Conservation (phyloP, 2,797 vertebrate species). For the Gymnothorax javanicus region DNA sequence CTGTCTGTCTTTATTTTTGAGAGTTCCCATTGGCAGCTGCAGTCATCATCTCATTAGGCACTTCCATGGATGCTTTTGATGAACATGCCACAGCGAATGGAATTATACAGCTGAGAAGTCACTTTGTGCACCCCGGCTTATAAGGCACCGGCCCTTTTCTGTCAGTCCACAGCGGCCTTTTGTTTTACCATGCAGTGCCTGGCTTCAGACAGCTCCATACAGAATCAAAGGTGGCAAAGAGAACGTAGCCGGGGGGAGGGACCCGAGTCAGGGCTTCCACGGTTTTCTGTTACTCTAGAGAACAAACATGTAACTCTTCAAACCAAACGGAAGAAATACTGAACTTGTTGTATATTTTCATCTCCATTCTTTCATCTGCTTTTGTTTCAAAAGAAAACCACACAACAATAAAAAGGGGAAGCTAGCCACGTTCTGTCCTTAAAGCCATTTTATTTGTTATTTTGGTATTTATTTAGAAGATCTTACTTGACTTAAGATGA, state of each 20-base stretch:
- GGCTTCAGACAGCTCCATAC: neutral
- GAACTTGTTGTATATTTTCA: constrained; percentile 35
- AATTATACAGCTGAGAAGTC: constrained; percentile 35
- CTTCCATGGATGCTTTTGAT: constrained; percentile 14
- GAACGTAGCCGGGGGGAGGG: neutral
- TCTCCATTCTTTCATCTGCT: constrained; percentile 26
- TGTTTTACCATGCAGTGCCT: neutral
- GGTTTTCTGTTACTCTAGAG: neutral
- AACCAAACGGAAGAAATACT: constrained; percentile 34
- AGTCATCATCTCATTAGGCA: constrained; percentile 27
- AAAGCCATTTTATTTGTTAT: neutral
- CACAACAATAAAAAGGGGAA: neutral
- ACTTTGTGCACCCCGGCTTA: constrained; percentile 24
- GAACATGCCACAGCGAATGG: neutral
- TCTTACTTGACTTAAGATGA: neutral
- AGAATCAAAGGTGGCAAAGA: constrained; percentile 2
- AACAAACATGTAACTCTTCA: neutral
- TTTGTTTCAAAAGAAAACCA: neutral
- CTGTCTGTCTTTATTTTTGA: constrained; percentile 15
- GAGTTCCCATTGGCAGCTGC: constrained; percentile 18
- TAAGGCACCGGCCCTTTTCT: constrained; percentile 23
- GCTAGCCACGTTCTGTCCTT: neutral
- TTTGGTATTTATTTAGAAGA: neutral
- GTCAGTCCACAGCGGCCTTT: constrained; percentile 12
- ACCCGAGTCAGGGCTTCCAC: neutral